Evolutionary conservation across 2,113 vertebrate species (phyloP), one percentile per base, ranked within the genome.

Genomic region (Pristiophorus japonicus): DNA sequence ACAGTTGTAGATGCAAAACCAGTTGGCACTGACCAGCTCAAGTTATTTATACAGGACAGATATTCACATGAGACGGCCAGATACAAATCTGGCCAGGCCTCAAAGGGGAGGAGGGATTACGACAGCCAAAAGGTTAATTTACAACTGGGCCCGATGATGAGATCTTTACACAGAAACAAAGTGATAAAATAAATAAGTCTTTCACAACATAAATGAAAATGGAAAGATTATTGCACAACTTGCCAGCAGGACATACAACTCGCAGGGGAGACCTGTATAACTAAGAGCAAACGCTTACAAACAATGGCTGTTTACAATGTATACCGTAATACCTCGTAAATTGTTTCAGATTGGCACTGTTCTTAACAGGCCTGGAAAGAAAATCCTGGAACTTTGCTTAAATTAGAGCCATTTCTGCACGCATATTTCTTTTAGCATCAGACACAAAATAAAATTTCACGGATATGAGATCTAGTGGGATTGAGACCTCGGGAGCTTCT

Each of bases 11-110:
- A 22, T 63, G 59, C 59, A 65, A 92, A 34, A 63, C 34, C 88
- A 91, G 34, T 92, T 63, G 88, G 88, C 88, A 92, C 59, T 92
- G 88, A 63, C 88, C 34, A 92, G 65, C 88, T 65, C 88, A 92
- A 65, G 88, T 92, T 92, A 92, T 92, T 63, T 63, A 92, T 92
- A 92, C 59, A 38, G 47, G 59, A 20, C 59, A 63, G 59, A 63
- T n/a, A 92, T 92, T 92, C 88, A 63, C 59, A 92, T 62, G 88
- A 38, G 88, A 92, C 88, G 27, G 42, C 34, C 59, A 92, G 59
- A 92, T 92, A 92, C 59, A 92, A 63, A 92, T 42, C 59, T 92
- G 88, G 59, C 88, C 65, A 38, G 88, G 88, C 59, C 88, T 65
- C 88, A 63, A 91, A 63, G 59, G 59, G 34, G 59, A 63, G 59